phyloP scores from a whole-genome alignment of 2,113 vertebrate species.

The Chaetorhynchus papuensis region DNA sequence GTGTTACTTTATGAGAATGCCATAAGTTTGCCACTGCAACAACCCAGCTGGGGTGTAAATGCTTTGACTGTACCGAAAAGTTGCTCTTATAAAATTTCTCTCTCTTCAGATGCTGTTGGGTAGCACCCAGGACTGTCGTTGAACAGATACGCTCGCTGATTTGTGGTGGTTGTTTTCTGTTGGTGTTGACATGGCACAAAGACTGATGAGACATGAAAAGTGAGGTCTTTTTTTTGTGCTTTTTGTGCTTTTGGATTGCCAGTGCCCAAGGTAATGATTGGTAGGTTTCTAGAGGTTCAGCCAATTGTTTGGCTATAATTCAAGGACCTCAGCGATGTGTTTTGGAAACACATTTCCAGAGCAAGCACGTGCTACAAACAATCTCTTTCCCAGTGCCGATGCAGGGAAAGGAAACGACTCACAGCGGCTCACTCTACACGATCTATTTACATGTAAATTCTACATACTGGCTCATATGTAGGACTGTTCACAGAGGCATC shows the following conservation, averaged over 20 bases:
- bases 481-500: background rate
- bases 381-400: conserved; percentile 16
- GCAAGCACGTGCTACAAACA: conserved; percentile 47
- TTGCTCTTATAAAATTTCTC: background rate
- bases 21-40: background rate
- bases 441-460: conserved; percentile 8
- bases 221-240: background rate
- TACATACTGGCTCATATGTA: background rate
- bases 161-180: background rate
- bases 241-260: background rate
- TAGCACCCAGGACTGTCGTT: background rate
- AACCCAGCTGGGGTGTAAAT: background rate
- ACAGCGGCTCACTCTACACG: background rate
- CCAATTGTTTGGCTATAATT: conserved; percentile 51
- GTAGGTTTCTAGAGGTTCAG: conserved; percentile 43
- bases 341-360: conserved; percentile 46
- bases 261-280: conserved; percentile 22
- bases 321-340: conserved; percentile 45
- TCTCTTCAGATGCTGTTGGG: background rate
- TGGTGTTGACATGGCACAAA: background rate
- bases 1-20: background rate
- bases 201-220: background rate
- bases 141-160: background rate
- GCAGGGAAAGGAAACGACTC: background rate
- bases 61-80: background rate